A percentile compares a stretch with the other conserved stretches of the same genome.
Conservation (phyloP, 2,888 invertebrate genomes). For the Latrodectus hesperus region DNA sequence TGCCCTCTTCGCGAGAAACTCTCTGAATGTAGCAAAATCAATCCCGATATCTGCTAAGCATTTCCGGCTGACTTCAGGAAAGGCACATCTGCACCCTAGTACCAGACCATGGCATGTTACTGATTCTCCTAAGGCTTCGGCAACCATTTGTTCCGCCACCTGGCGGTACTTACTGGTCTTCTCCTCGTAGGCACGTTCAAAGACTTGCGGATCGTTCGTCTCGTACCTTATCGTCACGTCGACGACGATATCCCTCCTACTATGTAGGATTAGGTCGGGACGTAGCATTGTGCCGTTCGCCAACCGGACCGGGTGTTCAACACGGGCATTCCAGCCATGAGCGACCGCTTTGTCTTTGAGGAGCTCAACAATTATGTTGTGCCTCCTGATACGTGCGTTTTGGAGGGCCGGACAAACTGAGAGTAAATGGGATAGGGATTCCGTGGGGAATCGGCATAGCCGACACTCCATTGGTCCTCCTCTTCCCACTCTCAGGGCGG, state of each 20-base stretch:
- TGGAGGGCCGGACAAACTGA: background rate
- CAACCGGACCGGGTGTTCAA: background rate
- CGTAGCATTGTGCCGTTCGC: background rate
- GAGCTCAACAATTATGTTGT: background rate
- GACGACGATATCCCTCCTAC: background rate
- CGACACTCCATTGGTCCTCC: background rate
- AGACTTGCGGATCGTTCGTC: background rate
- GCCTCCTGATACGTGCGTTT: background rate
- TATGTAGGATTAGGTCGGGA: background rate
- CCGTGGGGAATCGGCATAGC: background rate
- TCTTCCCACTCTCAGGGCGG: background rate
- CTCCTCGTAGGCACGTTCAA: background rate
- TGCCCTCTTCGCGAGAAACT: no score
- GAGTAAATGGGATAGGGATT: background rate
- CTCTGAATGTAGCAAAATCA: no score
- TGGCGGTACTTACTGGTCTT: background rate
- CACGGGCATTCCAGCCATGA: no score
- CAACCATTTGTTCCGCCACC: no score
- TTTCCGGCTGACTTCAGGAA: background rate
- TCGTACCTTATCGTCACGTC: background rate
- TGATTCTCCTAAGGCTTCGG: background rate
- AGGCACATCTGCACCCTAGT: background rate
- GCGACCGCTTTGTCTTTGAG: background rate
- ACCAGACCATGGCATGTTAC: background rate
- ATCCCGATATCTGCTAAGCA: background rate